Conservation (phyloP, 2,888 invertebrate genomes). For the Oxytorus armatus region DNA sequence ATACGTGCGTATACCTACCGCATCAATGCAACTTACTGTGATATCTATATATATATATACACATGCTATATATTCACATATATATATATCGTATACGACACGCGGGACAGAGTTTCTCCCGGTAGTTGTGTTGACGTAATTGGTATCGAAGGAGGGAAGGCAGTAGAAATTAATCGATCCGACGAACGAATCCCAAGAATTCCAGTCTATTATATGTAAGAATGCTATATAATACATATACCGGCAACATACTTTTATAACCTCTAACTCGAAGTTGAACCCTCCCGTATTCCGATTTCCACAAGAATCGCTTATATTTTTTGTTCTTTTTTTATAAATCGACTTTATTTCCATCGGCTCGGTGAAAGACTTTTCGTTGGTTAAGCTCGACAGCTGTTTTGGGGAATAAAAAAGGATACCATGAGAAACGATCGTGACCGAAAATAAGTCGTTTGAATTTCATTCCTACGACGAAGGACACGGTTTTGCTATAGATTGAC, state of each 20-base stretch:
- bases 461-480: constrained; percentile 21
- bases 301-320: constrained; percentile 3
- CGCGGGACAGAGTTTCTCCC: constrained; percentile 60
- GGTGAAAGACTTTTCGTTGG: constrained; percentile 5
- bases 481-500: constrained; percentile 28
- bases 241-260: constrained; percentile 9
- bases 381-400: background rate
- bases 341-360: constrained; percentile 4
- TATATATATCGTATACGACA: constrained; percentile 34
- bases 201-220: constrained; percentile 49
- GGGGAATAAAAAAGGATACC: background rate
- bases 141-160: constrained; percentile 62
- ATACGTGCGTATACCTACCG: constrained; percentile 65
- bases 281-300: constrained; percentile 16
- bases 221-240: constrained; percentile 25
- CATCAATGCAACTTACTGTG: constrained; percentile 35
- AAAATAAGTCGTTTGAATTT: constrained; percentile 39
- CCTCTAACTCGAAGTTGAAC: background rate
- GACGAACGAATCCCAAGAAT: constrained; percentile 65
- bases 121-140: constrained; percentile 65
- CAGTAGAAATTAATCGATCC: constrained; percentile 66
- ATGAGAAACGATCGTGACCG: constrained; percentile 42
- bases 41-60: constrained; percentile 21
- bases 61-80: background rate
- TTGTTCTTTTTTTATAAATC: background rate